phyloP scores from a whole-genome alignment of 1,140 invertebrate genomes.

The Papilio polyxenes region DNA sequence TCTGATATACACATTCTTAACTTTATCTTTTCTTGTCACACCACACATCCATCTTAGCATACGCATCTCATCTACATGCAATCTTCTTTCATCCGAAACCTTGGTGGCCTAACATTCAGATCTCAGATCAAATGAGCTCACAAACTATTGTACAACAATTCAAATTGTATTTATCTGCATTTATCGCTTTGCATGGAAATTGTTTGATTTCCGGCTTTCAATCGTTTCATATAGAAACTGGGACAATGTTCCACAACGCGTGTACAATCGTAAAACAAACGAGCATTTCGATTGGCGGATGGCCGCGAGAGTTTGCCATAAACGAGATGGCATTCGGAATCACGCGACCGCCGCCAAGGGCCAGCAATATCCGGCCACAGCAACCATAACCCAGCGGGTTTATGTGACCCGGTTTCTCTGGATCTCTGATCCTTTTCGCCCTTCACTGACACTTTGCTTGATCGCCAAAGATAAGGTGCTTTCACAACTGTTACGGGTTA shows the following conservation, averaged over 20 bases:
- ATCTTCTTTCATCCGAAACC: too few relatives aligned
- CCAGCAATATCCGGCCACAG: slow-evolving; percentile 35
- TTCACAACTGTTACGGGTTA: slow-evolving; percentile 21
- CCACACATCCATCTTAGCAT: too few relatives aligned
- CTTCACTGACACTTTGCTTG: slow-evolving; percentile 31
- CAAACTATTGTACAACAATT: not conserved
- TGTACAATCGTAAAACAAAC: slow-evolving; percentile 20
- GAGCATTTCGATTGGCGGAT: slow-evolving; percentile 29
- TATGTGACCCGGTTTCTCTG: slow-evolving; percentile 35
- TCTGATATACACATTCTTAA: too few relatives aligned
- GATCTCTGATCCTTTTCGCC: slow-evolving; percentile 28
- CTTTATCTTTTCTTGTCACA: too few relatives aligned
- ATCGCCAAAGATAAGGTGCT: slow-evolving; percentile 6
- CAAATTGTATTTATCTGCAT: not conserved
- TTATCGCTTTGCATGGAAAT: slow-evolving; percentile 19
- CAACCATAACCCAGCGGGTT: slow-evolving; percentile 26
- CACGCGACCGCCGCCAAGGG: slow-evolving; percentile 14
- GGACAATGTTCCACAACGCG: slow-evolving; percentile 7
- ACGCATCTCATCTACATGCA: too few relatives aligned
- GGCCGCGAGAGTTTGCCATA: slow-evolving; percentile 29
- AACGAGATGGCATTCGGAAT: slow-evolving; percentile 33
- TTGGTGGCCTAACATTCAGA: too few relatives aligned
- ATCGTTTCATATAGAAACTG: slow-evolving; percentile 4
- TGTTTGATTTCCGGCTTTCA: slow-evolving; percentile 25
- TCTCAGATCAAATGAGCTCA: not conserved